phyloP scores from a whole-genome alignment of 2,113 vertebrate species.

The Sprattus sprattus region DNA sequence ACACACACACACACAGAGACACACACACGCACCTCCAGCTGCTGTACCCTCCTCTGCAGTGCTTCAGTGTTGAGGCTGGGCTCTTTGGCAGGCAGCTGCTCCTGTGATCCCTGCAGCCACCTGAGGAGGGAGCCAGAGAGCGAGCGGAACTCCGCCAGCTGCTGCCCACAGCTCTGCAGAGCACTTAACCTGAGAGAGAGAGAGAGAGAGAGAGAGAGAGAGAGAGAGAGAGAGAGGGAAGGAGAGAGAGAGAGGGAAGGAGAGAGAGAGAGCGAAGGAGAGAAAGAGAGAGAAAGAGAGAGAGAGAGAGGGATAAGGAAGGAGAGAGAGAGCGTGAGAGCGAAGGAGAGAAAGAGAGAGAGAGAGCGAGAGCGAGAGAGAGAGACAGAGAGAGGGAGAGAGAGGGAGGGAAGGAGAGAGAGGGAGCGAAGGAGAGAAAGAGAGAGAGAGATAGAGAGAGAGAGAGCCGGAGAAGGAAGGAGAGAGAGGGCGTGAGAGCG shows the following conservation, averaged over 20 bases:
- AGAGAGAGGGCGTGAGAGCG: too few species aligned
- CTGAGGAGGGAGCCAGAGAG: slow-evolving; percentile 76
- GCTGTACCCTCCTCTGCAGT: slow-evolving; percentile 81
- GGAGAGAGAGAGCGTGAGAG: too few species aligned
- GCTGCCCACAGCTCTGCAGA: slow-evolving; percentile 71
- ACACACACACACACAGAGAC: background rate
- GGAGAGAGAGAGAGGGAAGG: background rate
- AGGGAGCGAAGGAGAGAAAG: background rate
- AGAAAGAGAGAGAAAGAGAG: background rate
- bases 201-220: slow-evolving; percentile 2
- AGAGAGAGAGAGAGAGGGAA: background rate
- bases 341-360: background rate
- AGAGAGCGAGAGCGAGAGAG: background rate
- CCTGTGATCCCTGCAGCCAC: slow-evolving; percentile 87
- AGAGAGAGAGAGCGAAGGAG: too few species aligned
- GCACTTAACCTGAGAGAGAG: slow-evolving; percentile 57
- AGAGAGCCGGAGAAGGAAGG: too few species aligned
- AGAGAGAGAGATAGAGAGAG: slow-evolving; percentile 4
- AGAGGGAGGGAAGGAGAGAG: background rate
- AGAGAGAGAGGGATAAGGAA: background rate
- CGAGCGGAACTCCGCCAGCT: slow-evolving; percentile 67
- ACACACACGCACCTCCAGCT: slow-evolving; percentile 76
- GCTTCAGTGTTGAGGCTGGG: slow-evolving; percentile 77
- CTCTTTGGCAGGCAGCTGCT: slow-evolving; percentile 78
- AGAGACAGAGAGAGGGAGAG: background rate